A percentile compares a stretch with the other conserved stretches of the same genome.
phyloP scores from a whole-genome alignment of 1,140 invertebrate genomes.

The Chironomus striatipennis region DNA sequence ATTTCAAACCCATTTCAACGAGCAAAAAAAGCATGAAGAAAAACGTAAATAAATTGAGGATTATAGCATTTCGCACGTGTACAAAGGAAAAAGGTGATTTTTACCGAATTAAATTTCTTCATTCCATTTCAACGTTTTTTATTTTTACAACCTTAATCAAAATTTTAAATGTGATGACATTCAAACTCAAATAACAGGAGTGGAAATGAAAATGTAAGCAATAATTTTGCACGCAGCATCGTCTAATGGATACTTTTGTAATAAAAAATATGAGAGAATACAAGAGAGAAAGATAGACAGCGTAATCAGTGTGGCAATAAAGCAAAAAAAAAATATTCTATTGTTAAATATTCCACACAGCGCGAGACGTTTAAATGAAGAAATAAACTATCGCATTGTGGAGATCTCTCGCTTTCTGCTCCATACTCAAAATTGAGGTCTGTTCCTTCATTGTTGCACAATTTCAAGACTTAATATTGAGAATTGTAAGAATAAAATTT shows the following conservation, averaged over 20 bases:
- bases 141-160: slow-evolving; percentile 11
- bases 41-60: background rate
- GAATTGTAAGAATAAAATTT: too few relatives aligned
- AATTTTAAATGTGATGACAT: slow-evolving; percentile 14
- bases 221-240: background rate
- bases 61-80: slow-evolving; percentile 2
- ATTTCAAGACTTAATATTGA: too few relatives aligned
- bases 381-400: slow-evolving; percentile 11
- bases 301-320: background rate
- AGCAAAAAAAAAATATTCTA: background rate
- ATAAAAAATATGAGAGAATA: too few relatives aligned
- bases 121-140: too few relatives aligned
- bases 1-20: too few relatives aligned
- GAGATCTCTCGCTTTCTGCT: too few relatives aligned
- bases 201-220: background rate
- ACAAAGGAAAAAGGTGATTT: background rate
- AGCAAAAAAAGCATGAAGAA: too few relatives aligned
- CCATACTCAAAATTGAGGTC: too few relatives aligned
- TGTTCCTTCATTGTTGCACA: too few relatives aligned
- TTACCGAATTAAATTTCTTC: background rate
- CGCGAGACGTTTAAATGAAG: slow-evolving; percentile 17
- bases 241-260: too few relatives aligned
- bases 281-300: background rate
- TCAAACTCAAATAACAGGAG: slow-evolving; percentile 1
- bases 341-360: background rate